Base-by-base conservation (phyloP, 2,113 vertebrate genomes). In the Scomber colias region DNA sequence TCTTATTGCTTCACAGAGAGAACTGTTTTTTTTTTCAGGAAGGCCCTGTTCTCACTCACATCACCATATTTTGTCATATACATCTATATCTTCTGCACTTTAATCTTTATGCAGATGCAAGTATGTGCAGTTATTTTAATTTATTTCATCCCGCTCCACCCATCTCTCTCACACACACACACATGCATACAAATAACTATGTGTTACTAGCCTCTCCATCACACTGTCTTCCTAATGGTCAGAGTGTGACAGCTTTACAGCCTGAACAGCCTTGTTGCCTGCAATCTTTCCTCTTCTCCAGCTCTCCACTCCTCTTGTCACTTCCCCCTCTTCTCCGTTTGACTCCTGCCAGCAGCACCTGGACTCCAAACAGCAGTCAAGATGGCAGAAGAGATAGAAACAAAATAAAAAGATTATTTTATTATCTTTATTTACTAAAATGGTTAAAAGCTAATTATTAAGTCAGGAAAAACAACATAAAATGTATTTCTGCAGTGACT, bases 331-430 rank as follows among this genome's bases (percentile, higher is more conserved):
- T 46, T 49, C 40, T 74, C 64, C 51, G 71, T 82, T 49, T 82
- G 74, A 81, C 83, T 77, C 59, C 79, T 89, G 85, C 74, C 88
- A 89, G 44, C 72, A 68, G 69, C 87, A 90, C 69, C 81, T 89
- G 82, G 15, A 51, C 60, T 31, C 19, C 60, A 60, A 68, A 75
- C 40, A 7, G 48, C 9, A 59, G 21, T 13, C 24, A 44, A 56
- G 59, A 45, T 24, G 24, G 21, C 6, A 68, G 40, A 63, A 31
- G 46, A 77, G 40, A 67, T 11, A n/a, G 13, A 24, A 5, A 48
- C 35, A 40, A 40, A 40, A n/a, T 21, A 21, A 50, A 15, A 40
- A 3, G 31, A 13, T 44, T 27, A 54, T 48, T 21, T 21, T 21
- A 21, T 21, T 21, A 21, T 1, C 21, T 21, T 51, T 60, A n/a